phyloP scores from a whole-genome alignment of 37 sponge, comb jelly and placozoan genomes.

The Haliclona indistincta region DNA sequence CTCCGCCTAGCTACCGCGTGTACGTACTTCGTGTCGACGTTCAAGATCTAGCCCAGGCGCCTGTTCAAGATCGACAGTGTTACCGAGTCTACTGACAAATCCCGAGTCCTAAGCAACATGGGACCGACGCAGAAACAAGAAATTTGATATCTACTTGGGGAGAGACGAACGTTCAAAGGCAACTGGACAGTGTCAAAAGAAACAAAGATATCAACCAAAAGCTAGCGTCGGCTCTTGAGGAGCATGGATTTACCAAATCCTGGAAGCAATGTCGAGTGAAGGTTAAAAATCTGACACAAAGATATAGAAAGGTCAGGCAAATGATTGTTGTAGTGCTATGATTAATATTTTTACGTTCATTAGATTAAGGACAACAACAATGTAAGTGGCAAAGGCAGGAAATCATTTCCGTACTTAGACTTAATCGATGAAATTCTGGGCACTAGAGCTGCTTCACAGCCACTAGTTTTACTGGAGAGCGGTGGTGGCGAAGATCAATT shows the following conservation, averaged over 20 bases:
- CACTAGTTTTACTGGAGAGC: background rate
- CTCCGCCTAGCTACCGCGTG: too few relatives aligned
- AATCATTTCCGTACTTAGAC: background rate
- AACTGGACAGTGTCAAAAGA: conserved; percentile 28
- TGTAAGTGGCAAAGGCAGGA: background rate
- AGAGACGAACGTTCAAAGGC: conserved; percentile 1
- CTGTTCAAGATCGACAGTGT: too few relatives aligned
- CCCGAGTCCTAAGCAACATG: too few relatives aligned
- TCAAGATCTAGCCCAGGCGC: too few relatives aligned
- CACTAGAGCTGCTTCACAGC: conserved; percentile 1
- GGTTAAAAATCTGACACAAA: conserved; percentile 27
- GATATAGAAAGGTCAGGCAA: conserved; percentile 28
- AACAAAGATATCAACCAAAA: conserved; percentile 5
- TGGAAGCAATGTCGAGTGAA: conserved; percentile 35
- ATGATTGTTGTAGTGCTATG: too few relatives aligned
- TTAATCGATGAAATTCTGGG: background rate
- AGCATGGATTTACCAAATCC: background rate
- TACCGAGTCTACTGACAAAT: too few relatives aligned
- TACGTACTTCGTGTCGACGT: too few relatives aligned
- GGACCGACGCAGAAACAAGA: conserved; percentile 12
- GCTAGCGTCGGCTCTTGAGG: background rate
- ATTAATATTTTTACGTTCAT: too few relatives aligned
- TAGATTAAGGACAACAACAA: background rate
- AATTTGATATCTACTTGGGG: conserved; percentile 19
- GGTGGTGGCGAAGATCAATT: too few relatives aligned